phyloP scores from a whole-genome alignment of 2,797 vertebrate genomes.

The Catamblyrhynchus diadema region DNA sequence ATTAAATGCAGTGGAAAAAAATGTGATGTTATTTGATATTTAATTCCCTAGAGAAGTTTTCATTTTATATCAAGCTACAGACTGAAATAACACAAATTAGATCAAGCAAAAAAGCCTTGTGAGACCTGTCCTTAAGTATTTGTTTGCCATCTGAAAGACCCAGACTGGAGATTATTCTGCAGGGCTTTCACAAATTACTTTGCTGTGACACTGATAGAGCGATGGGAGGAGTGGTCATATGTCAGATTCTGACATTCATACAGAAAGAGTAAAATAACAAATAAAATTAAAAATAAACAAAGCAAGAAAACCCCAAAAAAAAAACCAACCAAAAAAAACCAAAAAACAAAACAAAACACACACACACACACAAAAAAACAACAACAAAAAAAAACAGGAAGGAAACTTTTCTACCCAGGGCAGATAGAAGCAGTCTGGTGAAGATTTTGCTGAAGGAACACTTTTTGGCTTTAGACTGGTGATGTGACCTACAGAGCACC shows the following conservation, averaged over 20 bases:
- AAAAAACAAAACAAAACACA: neutral
- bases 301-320: too few relatives aligned
- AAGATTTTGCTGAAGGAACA: neutral
- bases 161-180: neutral
- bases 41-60: slow-evolving; percentile 14
- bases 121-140: slow-evolving; percentile 6
- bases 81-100: neutral
- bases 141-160: neutral
- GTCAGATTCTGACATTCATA: neutral
- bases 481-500: neutral
- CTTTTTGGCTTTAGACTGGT: neutral
- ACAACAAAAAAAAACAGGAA: neutral
- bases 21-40: neutral
- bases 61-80: neutral
- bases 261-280: neutral
- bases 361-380: too few relatives aligned
- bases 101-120: neutral
- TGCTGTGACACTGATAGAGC: neutral
- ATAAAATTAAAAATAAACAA: fast-evolving
- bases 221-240: neutral
- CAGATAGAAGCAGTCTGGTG: neutral
- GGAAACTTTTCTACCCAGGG: neutral
- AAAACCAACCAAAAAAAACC: fast-evolving
- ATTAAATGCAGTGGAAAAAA: neutral
- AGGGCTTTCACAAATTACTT: neutral